A percentile compares a stretch with the other conserved stretches of the same genome.
phyloP scores from a whole-genome alignment of 1,140 invertebrate genomes.

The Lutraria rhynchaena region DNA sequence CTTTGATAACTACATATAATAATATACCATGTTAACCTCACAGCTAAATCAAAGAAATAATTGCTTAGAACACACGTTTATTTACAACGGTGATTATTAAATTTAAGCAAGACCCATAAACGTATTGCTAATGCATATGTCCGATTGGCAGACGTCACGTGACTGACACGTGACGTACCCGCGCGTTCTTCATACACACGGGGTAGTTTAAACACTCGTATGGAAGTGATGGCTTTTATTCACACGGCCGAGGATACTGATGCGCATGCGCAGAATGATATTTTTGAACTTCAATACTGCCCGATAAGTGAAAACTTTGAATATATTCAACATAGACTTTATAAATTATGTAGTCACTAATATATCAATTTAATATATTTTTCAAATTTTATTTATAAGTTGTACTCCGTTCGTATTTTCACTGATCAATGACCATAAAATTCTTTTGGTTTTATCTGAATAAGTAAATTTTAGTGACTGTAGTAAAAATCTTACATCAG shows the following conservation, averaged over 20 bases:
- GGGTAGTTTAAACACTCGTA: constrained; percentile 7
- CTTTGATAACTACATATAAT: constrained; percentile 42
- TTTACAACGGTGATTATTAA: constrained; percentile 32
- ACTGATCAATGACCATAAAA: too few species aligned
- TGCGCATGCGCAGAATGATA: too few species aligned
- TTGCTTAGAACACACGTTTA: constrained; percentile 15
- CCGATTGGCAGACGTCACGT: constrained; percentile 25
- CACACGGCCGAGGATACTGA: constrained; percentile 6
- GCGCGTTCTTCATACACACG: constrained; percentile 3
- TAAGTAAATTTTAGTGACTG: too few species aligned
- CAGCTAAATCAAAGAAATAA: constrained; percentile 33
- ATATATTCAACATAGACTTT: too few species aligned
- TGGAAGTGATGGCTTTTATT: constrained; percentile 17
- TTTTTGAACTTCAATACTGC: too few species aligned
- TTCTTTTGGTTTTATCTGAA: too few species aligned
- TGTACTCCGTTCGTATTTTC: too few species aligned
- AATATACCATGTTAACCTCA: constrained; percentile 32
- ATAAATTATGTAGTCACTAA: too few species aligned
- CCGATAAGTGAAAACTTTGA: too few species aligned
- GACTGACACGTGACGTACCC: constrained; percentile 5
- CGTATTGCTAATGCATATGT: constrained; percentile 16
- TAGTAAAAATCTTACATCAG: too few species aligned
- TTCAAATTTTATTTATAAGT: too few species aligned
- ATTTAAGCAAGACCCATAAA: not conserved
- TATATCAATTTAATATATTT: too few species aligned